Conservation (phyloP, 2,113 vertebrate species). For the Rhinopomastus cyanomelas region DNA sequence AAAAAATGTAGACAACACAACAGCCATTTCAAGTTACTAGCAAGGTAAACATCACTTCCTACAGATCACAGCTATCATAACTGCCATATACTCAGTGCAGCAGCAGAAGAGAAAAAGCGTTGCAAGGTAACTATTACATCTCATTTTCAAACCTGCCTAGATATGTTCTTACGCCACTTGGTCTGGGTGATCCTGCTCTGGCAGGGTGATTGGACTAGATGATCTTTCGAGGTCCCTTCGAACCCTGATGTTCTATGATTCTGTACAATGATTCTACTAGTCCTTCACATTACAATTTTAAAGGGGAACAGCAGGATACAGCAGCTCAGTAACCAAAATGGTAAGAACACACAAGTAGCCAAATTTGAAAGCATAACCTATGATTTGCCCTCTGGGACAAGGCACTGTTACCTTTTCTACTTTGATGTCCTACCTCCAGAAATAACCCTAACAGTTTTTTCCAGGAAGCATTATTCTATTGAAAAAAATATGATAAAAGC, state of each 20-base stretch:
- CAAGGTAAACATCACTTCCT: not conserved
- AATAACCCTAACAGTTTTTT: not conserved
- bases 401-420: not conserved
- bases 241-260: too few relatives aligned
- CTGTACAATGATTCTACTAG: too few relatives aligned
- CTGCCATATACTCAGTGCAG: not conserved
- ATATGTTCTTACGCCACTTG: too few relatives aligned
- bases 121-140: not conserved
- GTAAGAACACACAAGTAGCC: not conserved
- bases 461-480: not conserved
- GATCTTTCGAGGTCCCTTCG: too few relatives aligned
- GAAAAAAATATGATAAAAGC: not conserved
- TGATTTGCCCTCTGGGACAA: not conserved
- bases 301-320: not conserved
- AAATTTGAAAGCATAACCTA: not conserved
- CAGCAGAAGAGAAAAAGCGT: not conserved
- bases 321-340: not conserved
- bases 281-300: not conserved
- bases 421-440: not conserved
- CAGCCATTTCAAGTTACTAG: not conserved
- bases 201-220: too few relatives aligned
- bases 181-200: too few relatives aligned
- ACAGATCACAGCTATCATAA: not conserved
- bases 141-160: too few relatives aligned
- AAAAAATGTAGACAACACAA: not conserved